These are phyloP conservation scores for Brachionus sp. DNA, from an alignment of 1,140 invertebrate species.

Conservation along the genomic window DNA sequence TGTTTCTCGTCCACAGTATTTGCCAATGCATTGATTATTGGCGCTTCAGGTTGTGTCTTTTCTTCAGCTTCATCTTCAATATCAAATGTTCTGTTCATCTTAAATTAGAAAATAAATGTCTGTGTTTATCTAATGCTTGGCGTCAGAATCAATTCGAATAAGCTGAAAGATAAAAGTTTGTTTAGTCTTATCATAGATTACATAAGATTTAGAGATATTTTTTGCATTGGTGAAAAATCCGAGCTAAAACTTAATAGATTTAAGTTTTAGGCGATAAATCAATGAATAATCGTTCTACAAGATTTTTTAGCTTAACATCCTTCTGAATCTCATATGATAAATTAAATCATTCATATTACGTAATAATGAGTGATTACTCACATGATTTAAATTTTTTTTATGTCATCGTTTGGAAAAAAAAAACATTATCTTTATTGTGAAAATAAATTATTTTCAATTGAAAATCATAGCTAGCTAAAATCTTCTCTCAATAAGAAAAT, in stretches of 20 bases:
- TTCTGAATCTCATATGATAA: neutral
- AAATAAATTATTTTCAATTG: neutral
- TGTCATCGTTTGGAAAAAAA: neutral
- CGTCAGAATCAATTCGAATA: neutral
- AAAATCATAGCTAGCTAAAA: neutral
- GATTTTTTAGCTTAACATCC: neutral
- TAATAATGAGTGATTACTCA: neutral
- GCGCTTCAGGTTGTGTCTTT: neutral
- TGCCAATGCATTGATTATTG: neutral
- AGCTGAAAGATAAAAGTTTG: neutral
- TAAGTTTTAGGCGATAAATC: neutral
- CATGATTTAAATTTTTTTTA: neutral
- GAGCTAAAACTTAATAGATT: neutral
- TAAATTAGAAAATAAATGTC: conserved; percentile 1
- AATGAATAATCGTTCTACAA: no score
- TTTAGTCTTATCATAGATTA: neutral
- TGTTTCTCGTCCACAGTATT: neutral
- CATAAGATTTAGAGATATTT: neutral
- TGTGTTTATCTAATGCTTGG: neutral
- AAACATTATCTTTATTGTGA: neutral
- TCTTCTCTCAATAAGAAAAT: neutral
- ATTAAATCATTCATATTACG: neutral
- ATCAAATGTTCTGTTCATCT: conserved; percentile 37
- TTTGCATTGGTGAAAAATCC: neutral
- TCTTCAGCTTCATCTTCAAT: neutral